phyloP scores from a whole-genome alignment of 2,113 vertebrate species.

The Chroicocephalus ridibundus region DNA sequence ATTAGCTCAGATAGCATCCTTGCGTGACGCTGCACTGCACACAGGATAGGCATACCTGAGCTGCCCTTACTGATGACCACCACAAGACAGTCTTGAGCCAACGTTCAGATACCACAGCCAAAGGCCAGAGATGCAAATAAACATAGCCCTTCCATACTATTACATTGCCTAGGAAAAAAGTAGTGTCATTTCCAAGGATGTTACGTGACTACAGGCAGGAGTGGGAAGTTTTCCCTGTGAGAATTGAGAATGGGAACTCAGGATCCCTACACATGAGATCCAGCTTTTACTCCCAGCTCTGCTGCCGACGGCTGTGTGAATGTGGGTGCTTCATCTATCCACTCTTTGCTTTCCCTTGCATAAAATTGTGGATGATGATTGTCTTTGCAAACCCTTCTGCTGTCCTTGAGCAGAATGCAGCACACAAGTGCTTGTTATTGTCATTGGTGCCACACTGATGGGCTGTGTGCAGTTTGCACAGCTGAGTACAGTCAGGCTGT shows the following conservation, averaged over 20 bases:
- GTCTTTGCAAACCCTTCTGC: neutral
- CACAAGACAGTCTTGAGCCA: neutral
- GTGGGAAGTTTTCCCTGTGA: neutral
- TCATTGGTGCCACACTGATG: neutral
- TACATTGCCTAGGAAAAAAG: neutral
- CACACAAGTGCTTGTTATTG: neutral
- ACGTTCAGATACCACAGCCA: neutral
- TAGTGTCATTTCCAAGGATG: neutral
- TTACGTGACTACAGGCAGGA: neutral
- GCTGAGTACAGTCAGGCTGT: neutral
- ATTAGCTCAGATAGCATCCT: neutral
- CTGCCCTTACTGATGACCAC: neutral
- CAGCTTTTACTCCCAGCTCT: neutral
- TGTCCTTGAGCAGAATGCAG: neutral
- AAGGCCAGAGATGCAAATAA: neutral
- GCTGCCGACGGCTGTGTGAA: neutral
- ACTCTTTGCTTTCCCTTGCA: neutral
- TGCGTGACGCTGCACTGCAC: fast-evolving
- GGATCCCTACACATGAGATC: neutral
- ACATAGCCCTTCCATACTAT: neutral
- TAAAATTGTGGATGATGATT: neutral
- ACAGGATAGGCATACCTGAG: neutral
- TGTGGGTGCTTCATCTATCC: neutral
- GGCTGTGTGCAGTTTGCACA: neutral
- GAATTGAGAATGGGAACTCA: neutral